These are phyloP conservation scores for Noctua janthina DNA, from an alignment of 2,888 invertebrate species.

Conservation along the genomic window DNA sequence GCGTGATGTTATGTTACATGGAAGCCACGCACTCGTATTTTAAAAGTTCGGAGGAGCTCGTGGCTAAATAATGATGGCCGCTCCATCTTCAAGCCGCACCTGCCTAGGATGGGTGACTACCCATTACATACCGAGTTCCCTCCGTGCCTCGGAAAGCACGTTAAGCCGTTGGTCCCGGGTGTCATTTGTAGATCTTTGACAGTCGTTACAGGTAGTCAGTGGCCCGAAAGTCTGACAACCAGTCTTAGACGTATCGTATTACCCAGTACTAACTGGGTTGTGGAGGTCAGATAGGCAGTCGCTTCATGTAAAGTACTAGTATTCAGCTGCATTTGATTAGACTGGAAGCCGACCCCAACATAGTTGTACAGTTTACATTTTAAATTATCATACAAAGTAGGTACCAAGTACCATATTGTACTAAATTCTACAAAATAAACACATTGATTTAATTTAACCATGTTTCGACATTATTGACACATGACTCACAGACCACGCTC, in stretches of 20 bases:
- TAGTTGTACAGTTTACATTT: not conserved
- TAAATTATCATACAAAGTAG: not conserved
- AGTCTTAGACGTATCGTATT: not conserved
- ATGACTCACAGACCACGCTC: not conserved
- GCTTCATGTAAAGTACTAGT: not conserved
- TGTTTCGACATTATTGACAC: not conserved
- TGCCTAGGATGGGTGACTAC: not conserved
- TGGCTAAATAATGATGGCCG: too few relatives aligned
- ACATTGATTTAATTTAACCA: not conserved
- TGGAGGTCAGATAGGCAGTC: not conserved
- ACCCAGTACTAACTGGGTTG: not conserved
- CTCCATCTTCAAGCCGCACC: too few relatives aligned
- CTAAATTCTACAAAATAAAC: not conserved
- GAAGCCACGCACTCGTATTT: too few relatives aligned
- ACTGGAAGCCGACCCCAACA: not conserved
- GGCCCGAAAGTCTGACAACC: not conserved
- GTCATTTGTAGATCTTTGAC: not conserved
- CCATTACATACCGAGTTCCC: not conserved
- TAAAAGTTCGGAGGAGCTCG: too few relatives aligned
- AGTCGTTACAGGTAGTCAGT: not conserved
- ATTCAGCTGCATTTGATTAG: not conserved
- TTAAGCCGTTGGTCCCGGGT: not conserved
- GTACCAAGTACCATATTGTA: not conserved
- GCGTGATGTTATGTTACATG: too few relatives aligned
- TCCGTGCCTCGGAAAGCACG: too few relatives aligned